Evolutionary conservation across 2,113 vertebrate genomes (phyloP).

Genomic region (Nothoprocta pentlandii): DNA sequence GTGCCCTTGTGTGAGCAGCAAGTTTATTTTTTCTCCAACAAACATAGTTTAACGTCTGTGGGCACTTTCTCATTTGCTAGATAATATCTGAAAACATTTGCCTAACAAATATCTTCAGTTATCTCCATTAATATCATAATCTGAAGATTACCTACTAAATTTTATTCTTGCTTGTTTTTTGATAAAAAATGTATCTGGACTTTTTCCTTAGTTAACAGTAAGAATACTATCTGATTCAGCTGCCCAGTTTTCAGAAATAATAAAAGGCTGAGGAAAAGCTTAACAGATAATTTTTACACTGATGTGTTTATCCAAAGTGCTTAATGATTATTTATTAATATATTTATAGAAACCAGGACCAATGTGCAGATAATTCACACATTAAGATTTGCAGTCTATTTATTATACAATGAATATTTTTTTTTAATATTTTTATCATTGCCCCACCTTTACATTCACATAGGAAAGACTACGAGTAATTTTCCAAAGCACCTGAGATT

Average conservation of each 20-base stretch:
- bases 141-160: neutral
- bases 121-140: neutral
- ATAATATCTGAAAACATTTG: neutral
- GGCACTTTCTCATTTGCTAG: neutral
- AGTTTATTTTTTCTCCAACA: neutral
- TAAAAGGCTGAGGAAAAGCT: neutral
- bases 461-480: neutral
- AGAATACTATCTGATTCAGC: neutral
- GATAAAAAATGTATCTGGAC: neutral
- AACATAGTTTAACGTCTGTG: neutral
- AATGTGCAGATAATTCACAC: neutral
- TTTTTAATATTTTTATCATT: neutral
- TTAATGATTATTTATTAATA: neutral
- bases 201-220: neutral
- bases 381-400: neutral
- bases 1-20: neutral
- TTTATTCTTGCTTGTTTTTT: neutral
- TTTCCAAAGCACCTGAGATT: neutral
- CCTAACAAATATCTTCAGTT: neutral
- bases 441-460: neutral
- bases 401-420: neutral
- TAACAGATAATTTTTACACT: neutral
- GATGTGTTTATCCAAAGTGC: neutral
- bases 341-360: neutral
- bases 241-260: neutral